Evolutionary conservation across 2,797 vertebrate species (phyloP).

Genomic region (Poecilia wingei): DNA sequence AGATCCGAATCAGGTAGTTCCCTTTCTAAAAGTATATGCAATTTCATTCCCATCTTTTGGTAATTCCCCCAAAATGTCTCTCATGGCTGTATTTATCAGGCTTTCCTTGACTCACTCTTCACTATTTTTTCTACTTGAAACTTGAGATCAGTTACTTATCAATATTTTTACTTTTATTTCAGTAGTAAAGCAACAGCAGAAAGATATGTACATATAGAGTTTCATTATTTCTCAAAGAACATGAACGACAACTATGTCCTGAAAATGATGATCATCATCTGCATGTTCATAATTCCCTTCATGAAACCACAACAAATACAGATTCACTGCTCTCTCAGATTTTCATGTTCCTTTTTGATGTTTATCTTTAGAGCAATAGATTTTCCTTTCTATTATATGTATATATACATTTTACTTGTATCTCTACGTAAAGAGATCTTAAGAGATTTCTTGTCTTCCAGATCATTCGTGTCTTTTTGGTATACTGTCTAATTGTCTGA

Average conservation of each 20-base stretch:
- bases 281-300: background rate
- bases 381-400: too few species aligned
- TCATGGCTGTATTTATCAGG: constrained; percentile 1
- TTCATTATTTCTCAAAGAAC: background rate
- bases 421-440: too few species aligned
- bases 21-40: constrained; percentile 10
- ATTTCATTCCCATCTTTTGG: constrained; percentile 34
- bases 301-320: too few species aligned
- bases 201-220: constrained; percentile 6
- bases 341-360: background rate
- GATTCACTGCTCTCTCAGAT: too few species aligned
- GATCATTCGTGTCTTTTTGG: background rate
- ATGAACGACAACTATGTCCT: background rate
- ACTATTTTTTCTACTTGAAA: constrained; percentile 20
- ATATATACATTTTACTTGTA: too few species aligned
- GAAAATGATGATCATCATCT: background rate
- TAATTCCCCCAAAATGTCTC: constrained; percentile 24
- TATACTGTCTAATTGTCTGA: background rate
- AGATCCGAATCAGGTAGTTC: constrained; percentile 3
- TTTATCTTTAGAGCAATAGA: background rate
- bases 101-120: constrained; percentile 1
- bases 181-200: constrained; percentile 17
- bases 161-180: constrained; percentile 2
- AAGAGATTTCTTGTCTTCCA: background rate
- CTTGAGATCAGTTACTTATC: background rate